Evolutionary conservation across 2,888 invertebrate genomes (phyloP).

Genomic region (Scelioninae gen. 1): DNA sequence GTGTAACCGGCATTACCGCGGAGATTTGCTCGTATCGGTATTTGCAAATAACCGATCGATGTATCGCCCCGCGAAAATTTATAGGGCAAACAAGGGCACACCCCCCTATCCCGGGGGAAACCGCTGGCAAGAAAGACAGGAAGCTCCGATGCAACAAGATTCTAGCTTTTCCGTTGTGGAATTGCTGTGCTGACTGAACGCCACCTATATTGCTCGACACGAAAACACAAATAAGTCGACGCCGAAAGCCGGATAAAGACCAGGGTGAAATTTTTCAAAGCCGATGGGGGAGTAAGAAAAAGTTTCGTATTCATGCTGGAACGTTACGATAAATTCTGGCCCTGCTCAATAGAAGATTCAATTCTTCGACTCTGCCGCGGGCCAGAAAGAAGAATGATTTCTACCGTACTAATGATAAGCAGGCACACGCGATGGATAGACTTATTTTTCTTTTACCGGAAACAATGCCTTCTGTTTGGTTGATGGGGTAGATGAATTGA

Average conservation of each 20-base stretch:
- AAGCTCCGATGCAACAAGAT: conserved; percentile 48
- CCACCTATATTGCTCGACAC: conserved; percentile 35
- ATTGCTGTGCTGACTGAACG: conserved; percentile 48
- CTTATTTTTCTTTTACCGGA: neutral
- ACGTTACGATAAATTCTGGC: conserved; percentile 79
- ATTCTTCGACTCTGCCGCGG: conserved; percentile 73
- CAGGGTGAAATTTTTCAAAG: conserved; percentile 56
- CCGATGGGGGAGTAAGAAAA: conserved; percentile 40
- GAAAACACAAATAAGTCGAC: conserved; percentile 44
- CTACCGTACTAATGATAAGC: conserved; percentile 55
- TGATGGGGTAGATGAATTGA: neutral
- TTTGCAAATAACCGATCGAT: conserved; percentile 65
- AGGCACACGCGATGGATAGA: neutral
- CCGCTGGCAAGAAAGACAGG: conserved; percentile 41
- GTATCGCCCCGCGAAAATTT: conserved; percentile 61
- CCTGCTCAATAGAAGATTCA: conserved; percentile 81
- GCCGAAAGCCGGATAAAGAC: conserved; percentile 38
- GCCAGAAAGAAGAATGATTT: conserved; percentile 49
- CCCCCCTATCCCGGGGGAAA: conserved; percentile 1
- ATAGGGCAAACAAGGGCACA: conserved; percentile 41
- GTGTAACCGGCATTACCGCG: conserved; percentile 57
- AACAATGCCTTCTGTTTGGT: conserved; percentile 5
- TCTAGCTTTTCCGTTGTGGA: conserved; percentile 53
- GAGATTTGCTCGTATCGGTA: conserved; percentile 60
- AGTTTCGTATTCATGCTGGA: conserved; percentile 76